Conservation (phyloP, 2,113 vertebrate genomes). For the Notechis scutatus region DNA sequence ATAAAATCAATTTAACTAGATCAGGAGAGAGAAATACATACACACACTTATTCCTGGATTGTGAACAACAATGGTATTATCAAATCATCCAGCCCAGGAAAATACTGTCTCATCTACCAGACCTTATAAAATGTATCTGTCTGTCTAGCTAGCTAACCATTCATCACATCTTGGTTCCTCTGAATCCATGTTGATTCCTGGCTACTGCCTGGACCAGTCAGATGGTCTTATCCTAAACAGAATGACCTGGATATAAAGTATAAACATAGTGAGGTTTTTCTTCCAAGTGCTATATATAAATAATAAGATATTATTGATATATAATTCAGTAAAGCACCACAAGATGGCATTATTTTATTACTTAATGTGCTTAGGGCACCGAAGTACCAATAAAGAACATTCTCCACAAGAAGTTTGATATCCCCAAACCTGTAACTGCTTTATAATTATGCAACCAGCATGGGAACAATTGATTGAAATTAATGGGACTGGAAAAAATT, state of each 20-base stretch:
- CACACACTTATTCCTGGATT: neutral
- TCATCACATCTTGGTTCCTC: neutral
- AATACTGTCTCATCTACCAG: neutral
- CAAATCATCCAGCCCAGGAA: neutral
- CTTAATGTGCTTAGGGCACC: neutral
- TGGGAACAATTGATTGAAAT: neutral
- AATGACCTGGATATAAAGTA: neutral
- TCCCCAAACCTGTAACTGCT: neutral
- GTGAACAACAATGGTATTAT: neutral
- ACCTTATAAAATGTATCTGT: neutral
- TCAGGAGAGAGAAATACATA: neutral
- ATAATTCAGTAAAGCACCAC: constrained; percentile 12
- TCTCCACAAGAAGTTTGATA: neutral
- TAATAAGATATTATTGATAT: neutral
- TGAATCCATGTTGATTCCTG: neutral
- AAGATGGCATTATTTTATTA: constrained; percentile 54
- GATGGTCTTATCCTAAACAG: neutral
- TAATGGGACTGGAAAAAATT: neutral
- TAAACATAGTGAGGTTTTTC: neutral
- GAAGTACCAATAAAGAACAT: neutral
- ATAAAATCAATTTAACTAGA: neutral
- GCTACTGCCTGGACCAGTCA: neutral
- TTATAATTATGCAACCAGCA: neutral
- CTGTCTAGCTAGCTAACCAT: neutral
- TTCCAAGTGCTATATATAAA: neutral